Conservation (phyloP, 2,888 invertebrate species). For the Himalopsyche japonica region DNA sequence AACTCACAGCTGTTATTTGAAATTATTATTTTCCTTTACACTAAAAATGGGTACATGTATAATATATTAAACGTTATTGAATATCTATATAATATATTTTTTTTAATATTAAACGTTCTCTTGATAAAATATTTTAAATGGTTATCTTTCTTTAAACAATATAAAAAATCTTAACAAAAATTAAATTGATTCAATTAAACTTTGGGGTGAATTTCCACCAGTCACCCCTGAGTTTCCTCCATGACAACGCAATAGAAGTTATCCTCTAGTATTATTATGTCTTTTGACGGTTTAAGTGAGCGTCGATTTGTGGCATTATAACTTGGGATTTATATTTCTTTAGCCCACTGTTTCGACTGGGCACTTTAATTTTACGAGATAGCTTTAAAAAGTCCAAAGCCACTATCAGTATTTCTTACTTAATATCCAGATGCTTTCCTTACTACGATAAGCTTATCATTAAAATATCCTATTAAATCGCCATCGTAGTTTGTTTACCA, state of each 20-base stretch:
- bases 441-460: background rate
- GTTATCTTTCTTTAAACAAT: too few relatives aligned
- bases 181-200: too few relatives aligned
- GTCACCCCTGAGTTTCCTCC: background rate
- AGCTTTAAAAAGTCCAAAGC: slow-evolving; percentile 17
- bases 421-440: background rate
- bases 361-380: slow-evolving; percentile 21
- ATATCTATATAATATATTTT: too few relatives aligned
- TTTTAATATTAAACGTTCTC: too few relatives aligned
- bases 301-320: slow-evolving; percentile 35
- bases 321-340: slow-evolving; percentile 32
- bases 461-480: background rate
- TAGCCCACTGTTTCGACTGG: background rate
- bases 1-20: too few relatives aligned
- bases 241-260: slow-evolving; percentile 3
- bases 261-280: slow-evolving; percentile 22
- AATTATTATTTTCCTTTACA: too few relatives aligned
- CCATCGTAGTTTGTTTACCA: background rate
- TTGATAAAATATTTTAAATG: too few relatives aligned
- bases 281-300: slow-evolving; percentile 28
- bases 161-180: too few relatives aligned
- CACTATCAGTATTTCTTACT: background rate
- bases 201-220: background rate
- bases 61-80: too few relatives aligned
- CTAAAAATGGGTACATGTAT: too few relatives aligned